Evolutionary conservation across 2,113 vertebrate species (phyloP).

Genomic region (Patagioenas fasciata): DNA sequence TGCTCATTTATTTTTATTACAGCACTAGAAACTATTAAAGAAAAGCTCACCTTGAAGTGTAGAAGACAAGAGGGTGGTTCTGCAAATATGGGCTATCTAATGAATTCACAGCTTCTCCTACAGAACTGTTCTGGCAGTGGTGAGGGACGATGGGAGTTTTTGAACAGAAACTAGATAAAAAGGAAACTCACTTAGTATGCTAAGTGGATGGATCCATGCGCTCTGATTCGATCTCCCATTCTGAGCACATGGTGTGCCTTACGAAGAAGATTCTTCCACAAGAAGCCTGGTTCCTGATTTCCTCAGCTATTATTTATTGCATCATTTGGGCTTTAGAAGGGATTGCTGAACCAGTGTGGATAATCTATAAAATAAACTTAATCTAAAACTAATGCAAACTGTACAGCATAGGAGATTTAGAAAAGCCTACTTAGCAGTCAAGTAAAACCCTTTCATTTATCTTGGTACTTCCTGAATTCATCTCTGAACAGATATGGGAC

Average conservation of each 20-base stretch:
- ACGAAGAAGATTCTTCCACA: conserved; percentile 32
- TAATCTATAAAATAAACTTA: conserved; percentile 64
- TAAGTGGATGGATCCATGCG: not conserved
- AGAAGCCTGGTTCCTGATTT: not conserved
- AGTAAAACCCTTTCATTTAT: conserved; percentile 42
- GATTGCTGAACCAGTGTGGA: conserved; percentile 43
- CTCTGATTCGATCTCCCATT: not conserved
- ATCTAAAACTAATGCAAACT: conserved; percentile 54
- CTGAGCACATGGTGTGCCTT: conserved; percentile 48
- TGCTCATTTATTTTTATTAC: conserved; percentile 56
- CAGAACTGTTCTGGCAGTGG: not conserved
- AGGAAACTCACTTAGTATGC: not conserved
- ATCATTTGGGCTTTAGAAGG: conserved; percentile 6
- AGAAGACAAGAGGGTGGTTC: conserved; percentile 29
- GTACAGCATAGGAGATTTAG: conserved; percentile 40
- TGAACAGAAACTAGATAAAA: not conserved
- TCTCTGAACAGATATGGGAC: conserved; percentile 1
- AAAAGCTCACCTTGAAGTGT: conserved; percentile 53
- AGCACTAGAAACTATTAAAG: conserved; percentile 43
- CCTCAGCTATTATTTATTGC: conserved; percentile 58
- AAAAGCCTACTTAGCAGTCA: conserved; percentile 42
- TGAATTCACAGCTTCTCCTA: conserved; percentile 9
- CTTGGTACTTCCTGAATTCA: conserved; percentile 30
- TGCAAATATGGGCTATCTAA: conserved; percentile 11
- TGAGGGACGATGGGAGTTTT: not conserved